phyloP scores from a whole-genome alignment of 1,140 invertebrate species.

The Druon quercuslanigerum region DNA sequence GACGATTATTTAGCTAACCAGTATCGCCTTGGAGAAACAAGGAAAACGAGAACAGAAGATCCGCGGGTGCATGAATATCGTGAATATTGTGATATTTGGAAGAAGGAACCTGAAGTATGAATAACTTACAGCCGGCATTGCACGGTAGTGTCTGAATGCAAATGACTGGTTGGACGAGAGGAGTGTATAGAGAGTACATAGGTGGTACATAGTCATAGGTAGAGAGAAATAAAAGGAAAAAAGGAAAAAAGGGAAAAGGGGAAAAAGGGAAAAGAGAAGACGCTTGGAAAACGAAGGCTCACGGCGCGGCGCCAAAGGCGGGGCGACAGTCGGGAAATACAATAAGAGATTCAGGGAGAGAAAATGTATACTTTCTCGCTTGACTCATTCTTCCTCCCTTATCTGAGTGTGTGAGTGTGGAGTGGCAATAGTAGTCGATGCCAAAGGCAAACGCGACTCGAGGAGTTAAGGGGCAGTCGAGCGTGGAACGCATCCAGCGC shows the following conservation, averaged over 20 bases:
- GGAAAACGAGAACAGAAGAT: neutral
- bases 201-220: too few relatives aligned
- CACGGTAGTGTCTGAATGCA: slow-evolving; percentile 46
- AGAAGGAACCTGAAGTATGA: slow-evolving; percentile 41
- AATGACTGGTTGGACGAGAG: slow-evolving; percentile 46
- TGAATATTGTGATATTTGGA: slow-evolving; percentile 46
- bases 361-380: slow-evolving; percentile 49
- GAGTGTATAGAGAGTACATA: slow-evolving; percentile 37
- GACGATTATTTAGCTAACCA: slow-evolving; percentile 14
- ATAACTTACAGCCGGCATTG: slow-evolving; percentile 47
- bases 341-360: slow-evolving; percentile 52
- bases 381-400: slow-evolving; percentile 31
- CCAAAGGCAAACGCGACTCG: slow-evolving; percentile 47
- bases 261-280: slow-evolving; percentile 24
- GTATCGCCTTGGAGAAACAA: neutral
- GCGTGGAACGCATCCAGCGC: slow-evolving; percentile 47
- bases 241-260: slow-evolving; percentile 34
- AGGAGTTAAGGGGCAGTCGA: slow-evolving; percentile 47
- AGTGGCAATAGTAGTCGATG: slow-evolving; percentile 47
- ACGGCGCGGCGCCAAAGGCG: slow-evolving; percentile 53
- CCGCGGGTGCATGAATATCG: slow-evolving; percentile 38
- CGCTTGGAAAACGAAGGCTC: slow-evolving; percentile 45
- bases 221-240: neutral
- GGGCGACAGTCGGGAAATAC: slow-evolving; percentile 48
- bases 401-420: slow-evolving; percentile 32